Conservation (phyloP, 2,888 invertebrate species). For the Phyllotreta striolata region DNA sequence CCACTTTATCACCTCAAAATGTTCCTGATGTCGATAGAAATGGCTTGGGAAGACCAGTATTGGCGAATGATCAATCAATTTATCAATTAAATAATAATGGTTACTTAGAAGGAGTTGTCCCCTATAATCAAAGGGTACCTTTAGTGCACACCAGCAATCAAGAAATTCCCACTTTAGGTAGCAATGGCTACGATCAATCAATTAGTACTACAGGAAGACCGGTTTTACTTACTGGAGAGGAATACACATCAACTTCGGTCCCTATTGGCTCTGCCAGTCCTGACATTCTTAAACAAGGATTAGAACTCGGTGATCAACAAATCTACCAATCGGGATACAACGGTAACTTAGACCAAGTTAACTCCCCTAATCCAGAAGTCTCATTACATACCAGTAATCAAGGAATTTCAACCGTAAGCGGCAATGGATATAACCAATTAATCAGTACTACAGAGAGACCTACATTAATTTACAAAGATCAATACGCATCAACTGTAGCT, state of each 20-base stretch:
- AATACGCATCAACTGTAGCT: neutral
- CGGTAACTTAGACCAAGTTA: no score
- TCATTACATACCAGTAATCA: no score
- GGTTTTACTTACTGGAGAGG: constrained; percentile 6
- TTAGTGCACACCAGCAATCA: neutral
- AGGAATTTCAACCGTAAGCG: no score
- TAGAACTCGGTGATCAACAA: neutral
- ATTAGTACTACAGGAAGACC: constrained; percentile 1
- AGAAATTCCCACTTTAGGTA: neutral
- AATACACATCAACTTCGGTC: neutral
- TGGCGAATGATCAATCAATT: no score
- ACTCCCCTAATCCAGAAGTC: no score
- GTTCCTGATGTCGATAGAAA: no score
- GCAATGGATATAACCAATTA: neutral
- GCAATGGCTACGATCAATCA: neutral
- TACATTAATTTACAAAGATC: neutral
- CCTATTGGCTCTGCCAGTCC: neutral
- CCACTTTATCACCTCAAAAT: no score
- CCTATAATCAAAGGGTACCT: neutral
- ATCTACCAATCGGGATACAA: no score
- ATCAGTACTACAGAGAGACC: neutral
- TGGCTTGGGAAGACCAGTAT: no score
- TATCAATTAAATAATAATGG: no score
- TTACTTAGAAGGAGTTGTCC: no score
- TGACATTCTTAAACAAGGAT: neutral